Conservation (phyloP, 2,888 invertebrate genomes). For the Myopa testacea region DNA sequence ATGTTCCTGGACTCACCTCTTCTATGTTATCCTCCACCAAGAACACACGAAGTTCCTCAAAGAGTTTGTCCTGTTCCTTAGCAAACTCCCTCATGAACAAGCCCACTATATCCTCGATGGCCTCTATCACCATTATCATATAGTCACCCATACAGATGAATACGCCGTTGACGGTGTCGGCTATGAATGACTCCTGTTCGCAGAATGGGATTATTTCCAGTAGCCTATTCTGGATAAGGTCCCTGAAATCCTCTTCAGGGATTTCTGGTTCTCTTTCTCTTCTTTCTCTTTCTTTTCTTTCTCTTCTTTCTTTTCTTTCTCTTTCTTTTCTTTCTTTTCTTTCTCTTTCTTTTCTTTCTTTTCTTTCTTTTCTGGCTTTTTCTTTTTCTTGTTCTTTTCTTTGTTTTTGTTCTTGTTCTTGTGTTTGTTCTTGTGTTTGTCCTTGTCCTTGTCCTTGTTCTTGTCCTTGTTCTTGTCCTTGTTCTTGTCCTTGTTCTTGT, state of each 20-base stretch:
- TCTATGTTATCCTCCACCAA: conserved; percentile 57
- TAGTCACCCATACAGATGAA: conserved; percentile 58
- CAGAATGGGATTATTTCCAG: conserved; percentile 45
- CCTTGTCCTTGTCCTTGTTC: no score
- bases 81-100: conserved; percentile 50
- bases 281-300: background rate
- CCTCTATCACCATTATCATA: conserved; percentile 57
- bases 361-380: no score
- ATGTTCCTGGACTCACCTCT: conserved; percentile 44
- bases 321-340: background rate
- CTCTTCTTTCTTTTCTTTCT: background rate
- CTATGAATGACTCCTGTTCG: conserved; percentile 42
- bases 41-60: conserved; percentile 49
- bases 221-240: conserved; percentile 45
- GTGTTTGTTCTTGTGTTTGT: background rate
- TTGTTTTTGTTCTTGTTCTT: no score
- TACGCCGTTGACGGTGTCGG: conserved; percentile 56
- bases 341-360: background rate
- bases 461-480: background rate
- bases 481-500: background rate
- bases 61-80: conserved; percentile 37
- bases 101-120: conserved; percentile 58
- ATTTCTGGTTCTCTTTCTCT: no score
- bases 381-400: background rate
- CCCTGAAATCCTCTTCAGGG: conserved; percentile 13